Conservation (phyloP, 2,113 vertebrate genomes). For the Percina caprodes region DNA sequence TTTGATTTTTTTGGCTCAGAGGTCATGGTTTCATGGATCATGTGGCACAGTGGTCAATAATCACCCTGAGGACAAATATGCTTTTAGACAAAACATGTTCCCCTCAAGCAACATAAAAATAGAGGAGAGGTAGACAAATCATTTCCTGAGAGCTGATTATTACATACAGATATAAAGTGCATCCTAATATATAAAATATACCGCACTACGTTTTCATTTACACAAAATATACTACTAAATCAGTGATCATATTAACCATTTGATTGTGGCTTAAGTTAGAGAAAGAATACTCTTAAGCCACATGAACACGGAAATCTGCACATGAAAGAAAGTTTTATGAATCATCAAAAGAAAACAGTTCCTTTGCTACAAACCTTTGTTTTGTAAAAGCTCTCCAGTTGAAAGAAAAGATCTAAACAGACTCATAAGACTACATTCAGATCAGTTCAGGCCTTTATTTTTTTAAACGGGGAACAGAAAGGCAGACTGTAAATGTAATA, state of each 20-base stretch:
- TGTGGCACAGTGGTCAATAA: slow-evolving; percentile 49
- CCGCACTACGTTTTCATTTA: neutral
- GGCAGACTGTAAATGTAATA: slow-evolving; percentile 41
- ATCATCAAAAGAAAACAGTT: neutral
- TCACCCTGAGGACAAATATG: slow-evolving; percentile 58
- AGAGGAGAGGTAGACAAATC: neutral
- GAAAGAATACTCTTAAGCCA: neutral
- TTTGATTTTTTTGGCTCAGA: slow-evolving; percentile 17
- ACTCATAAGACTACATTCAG: slow-evolving; percentile 11
- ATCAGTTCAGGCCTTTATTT: too few relatives aligned
- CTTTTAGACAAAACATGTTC: slow-evolving; percentile 46
- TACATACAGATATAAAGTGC: neutral
- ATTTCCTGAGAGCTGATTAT: neutral
- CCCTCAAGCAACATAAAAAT: slow-evolving; percentile 26
- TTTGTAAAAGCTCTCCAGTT: neutral
- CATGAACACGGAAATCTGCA: neutral
- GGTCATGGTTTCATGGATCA: slow-evolving; percentile 50
- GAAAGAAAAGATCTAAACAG: neutral
- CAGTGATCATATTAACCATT: neutral
- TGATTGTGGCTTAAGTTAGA: neutral
- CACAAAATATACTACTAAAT: neutral
- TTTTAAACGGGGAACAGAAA: slow-evolving; percentile 37
- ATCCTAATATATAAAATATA: neutral
- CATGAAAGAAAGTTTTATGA: slow-evolving; percentile 5
- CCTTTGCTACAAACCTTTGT: slow-evolving; percentile 2